Conservation (phyloP, 2,797 vertebrate genomes). For the Sebastes elongatus region DNA sequence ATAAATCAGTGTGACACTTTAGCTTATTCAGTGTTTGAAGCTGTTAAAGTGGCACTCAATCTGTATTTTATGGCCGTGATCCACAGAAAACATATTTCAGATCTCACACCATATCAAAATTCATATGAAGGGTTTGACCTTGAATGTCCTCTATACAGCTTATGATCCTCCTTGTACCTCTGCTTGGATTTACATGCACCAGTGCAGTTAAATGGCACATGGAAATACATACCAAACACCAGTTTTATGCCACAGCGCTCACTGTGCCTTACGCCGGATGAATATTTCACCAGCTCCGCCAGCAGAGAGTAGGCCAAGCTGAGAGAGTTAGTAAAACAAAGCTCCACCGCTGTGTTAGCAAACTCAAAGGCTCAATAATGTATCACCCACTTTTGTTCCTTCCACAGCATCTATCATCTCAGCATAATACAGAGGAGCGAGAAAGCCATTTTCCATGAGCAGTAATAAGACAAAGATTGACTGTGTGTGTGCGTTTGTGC, state of each 20-base stretch:
- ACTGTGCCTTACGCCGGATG: conserved; percentile 40
- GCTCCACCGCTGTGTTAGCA: conserved; percentile 64
- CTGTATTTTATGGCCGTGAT: not conserved
- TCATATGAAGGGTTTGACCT: not conserved
- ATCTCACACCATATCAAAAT: not conserved
- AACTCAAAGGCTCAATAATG: conserved; percentile 71
- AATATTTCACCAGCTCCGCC: conserved; percentile 61
- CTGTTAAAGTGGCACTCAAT: not conserved
- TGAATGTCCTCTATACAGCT: not conserved
- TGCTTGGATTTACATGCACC: conserved; percentile 10
- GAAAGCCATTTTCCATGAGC: conserved; percentile 64
- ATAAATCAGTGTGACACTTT: not conserved
- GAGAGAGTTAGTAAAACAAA: conserved; percentile 65
- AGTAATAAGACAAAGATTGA: conserved; percentile 69
- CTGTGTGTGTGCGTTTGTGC: conserved; percentile 15
- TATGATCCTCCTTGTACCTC: not conserved
- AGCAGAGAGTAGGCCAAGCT: conserved; percentile 44
- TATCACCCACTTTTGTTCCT: conserved; percentile 72
- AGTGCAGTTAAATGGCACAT: not conserved
- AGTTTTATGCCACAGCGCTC: conserved; percentile 6
- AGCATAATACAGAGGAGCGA: conserved; percentile 51
- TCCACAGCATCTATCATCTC: conserved; percentile 71
- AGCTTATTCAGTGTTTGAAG: not conserved
- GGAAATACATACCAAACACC: conserved; percentile 10
- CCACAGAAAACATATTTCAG: not conserved